These are phyloP conservation scores for Oophaga sylvatica DNA, from an alignment of 2,797 vertebrate genomes.

Conservation along the genomic window DNA sequence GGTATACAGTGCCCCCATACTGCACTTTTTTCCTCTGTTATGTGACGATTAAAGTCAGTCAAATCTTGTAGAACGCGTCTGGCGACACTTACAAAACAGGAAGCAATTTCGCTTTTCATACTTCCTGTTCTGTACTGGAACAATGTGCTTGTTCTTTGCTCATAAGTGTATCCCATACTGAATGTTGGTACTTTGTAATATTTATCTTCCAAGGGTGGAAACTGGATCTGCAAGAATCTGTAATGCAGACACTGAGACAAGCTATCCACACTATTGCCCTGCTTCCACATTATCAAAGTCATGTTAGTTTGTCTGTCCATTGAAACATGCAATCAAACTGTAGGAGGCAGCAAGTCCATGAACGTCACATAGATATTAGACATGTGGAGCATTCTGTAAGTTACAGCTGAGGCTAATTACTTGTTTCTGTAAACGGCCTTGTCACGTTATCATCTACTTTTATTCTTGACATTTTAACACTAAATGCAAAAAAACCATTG, in stretches of 20 bases:
- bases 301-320: neutral
- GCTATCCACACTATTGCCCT: neutral
- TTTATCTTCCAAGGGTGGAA: neutral
- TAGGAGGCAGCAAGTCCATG: neutral
- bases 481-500: neutral
- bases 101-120: neutral
- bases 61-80: neutral
- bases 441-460: neutral
- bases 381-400: neutral
- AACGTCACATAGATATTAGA: neutral
- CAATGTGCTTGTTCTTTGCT: neutral
- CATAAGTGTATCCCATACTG: neutral
- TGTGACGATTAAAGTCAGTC: neutral
- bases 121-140: neutral
- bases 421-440: neutral
- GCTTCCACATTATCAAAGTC: neutral
- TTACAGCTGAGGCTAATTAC: neutral
- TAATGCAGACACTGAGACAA: neutral
- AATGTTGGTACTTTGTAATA: neutral
- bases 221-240: neutral
- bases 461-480: neutral
- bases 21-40: neutral
- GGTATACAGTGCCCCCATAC: neutral
- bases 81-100: neutral
- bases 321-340: neutral